phyloP scores from a whole-genome alignment of 2,113 vertebrate species.

The Raja brachyura region DNA sequence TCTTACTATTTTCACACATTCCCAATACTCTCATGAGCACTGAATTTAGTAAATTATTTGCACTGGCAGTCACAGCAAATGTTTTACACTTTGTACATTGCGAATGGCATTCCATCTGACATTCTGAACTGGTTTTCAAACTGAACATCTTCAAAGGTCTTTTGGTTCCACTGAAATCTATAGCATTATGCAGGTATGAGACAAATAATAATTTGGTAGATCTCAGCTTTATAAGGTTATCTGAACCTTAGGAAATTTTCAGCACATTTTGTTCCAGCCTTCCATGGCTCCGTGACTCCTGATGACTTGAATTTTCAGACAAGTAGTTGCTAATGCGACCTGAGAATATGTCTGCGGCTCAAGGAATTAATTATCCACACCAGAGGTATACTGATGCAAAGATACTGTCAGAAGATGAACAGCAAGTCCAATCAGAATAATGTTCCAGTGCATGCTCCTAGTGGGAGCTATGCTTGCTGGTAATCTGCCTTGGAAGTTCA shows the following conservation, averaged over 20 bases:
- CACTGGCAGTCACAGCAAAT: constrained; percentile 3
- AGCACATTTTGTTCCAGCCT: background rate
- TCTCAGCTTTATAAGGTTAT: background rate
- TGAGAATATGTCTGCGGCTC: background rate
- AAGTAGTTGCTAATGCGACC: background rate
- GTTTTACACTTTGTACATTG: constrained; percentile 19
- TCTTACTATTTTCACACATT: constrained; percentile 36
- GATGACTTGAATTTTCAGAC: background rate
- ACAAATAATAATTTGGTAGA: background rate
- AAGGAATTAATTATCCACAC: background rate
- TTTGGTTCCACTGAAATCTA: constrained; percentile 5
- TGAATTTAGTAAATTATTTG: constrained; percentile 14
- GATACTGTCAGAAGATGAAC: background rate
- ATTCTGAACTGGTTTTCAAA: constrained; percentile 13
- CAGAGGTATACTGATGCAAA: background rate
- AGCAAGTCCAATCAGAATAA: background rate
- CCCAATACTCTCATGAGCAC: constrained; percentile 15
- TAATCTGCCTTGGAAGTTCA: background rate
- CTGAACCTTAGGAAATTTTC: background rate
- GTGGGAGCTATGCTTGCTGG: background rate
- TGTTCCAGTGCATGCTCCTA: too few relatives aligned
- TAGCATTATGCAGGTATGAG: background rate
- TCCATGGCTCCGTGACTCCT: background rate
- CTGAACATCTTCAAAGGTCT: background rate
- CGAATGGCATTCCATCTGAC: background rate